Percentiles rank a stretch among this genome's conserved stretches.
Conservation (phyloP, 2,888 invertebrate species). For the Ditylenchus weischeri region DNA sequence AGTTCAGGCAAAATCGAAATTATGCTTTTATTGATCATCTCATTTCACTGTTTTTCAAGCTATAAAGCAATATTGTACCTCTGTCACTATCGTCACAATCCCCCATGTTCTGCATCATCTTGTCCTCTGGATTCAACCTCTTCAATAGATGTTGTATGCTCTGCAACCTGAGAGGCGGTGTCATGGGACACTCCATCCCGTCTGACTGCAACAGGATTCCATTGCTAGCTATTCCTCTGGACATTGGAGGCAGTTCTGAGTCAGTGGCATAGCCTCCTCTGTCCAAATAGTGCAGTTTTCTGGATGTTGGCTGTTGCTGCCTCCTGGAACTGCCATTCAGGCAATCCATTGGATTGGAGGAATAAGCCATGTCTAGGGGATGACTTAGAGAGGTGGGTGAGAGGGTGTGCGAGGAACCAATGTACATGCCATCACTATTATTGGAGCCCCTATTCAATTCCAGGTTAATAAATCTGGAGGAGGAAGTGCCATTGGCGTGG, state of each 20-base stretch:
- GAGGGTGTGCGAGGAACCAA: constrained; percentile 2
- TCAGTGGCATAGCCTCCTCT: constrained; percentile 22
- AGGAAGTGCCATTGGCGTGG: no score
- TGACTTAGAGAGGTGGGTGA: not conserved
- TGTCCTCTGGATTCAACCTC: constrained; percentile 11
- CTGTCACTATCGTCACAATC: no score
- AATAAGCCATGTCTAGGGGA: not conserved
- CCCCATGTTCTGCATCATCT: no score
- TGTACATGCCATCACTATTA: not conserved
- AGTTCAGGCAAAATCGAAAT: no score
- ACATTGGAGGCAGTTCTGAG: constrained; percentile 12
- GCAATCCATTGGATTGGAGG: not conserved
- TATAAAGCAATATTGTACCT: no score
- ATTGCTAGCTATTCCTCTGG: not conserved
- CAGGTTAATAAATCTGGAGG: no score
- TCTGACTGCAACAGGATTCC: constrained; percentile 19
- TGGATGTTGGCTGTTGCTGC: not conserved
- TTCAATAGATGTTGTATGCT: constrained; percentile 45
- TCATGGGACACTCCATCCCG: constrained; percentile 25
- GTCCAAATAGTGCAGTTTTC: not conserved
- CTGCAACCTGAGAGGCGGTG: constrained; percentile 43
- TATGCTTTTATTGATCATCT: no score
- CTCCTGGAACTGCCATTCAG: constrained; percentile 19
- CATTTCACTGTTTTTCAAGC: no score
- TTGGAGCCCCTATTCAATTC: no score